A percentile compares a stretch with the other conserved stretches of the same genome.
These are phyloP conservation scores for Neotoxoptera formosana DNA, from an alignment of 1,140 invertebrate species.

Conservation along the genomic window DNA sequence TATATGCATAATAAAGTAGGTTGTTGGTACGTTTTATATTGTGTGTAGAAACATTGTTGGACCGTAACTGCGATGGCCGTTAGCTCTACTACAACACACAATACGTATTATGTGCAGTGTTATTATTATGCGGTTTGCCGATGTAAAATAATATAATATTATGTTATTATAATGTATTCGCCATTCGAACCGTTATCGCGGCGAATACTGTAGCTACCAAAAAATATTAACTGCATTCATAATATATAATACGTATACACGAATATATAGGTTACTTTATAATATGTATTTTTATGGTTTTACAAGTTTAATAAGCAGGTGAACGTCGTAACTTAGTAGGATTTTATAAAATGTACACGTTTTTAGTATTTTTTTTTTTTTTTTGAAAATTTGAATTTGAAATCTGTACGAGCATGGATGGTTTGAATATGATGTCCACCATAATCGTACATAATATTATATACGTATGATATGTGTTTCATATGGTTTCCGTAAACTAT, in stretches of 20 bases:
- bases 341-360: background rate
- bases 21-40: background rate
- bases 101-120: background rate
- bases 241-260: background rate
- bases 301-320: background rate
- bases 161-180: background rate
- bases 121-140: background rate
- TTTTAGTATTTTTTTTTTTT: background rate
- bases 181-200: background rate
- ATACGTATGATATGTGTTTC: background rate
- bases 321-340: background rate
- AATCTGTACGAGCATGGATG: background rate
- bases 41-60: background rate
- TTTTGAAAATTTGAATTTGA: background rate
- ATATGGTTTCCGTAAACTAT: background rate
- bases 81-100: background rate
- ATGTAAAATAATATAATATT: background rate
- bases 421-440: background rate
- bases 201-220: background rate
- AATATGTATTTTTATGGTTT: background rate
- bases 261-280: background rate
- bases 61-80: slow-evolving; percentile 11
- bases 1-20: background rate
- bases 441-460: background rate
- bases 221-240: background rate